A percentile compares a stretch with the other conserved stretches of the same genome.
phyloP scores from a whole-genome alignment of 2,113 vertebrate genomes.

The Stercorarius parasiticus region DNA sequence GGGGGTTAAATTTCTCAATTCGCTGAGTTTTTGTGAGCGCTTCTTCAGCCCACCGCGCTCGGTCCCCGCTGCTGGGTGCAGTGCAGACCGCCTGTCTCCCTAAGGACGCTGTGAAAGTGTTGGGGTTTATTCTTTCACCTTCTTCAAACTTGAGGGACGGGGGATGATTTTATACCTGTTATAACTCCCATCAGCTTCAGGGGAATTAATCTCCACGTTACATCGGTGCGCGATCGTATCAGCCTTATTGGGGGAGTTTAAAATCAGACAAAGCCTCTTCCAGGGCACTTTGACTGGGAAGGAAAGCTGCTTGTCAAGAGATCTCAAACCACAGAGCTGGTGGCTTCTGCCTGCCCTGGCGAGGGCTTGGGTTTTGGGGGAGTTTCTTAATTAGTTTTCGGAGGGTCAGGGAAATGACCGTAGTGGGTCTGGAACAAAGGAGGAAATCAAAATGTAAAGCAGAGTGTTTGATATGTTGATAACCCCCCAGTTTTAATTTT shows the following conservation, averaged over 20 bases:
- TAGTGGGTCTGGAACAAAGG: constrained; percentile 40
- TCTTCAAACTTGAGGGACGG: neutral
- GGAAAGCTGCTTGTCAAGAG: neutral
- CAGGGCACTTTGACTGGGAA: neutral
- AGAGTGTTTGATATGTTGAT: constrained; percentile 39
- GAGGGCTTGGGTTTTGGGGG: neutral
- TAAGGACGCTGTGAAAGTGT: neutral
- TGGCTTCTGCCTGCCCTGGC: constrained; percentile 23
- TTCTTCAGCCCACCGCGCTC: neutral
- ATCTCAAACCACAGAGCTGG: neutral
- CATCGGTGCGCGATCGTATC: neutral
- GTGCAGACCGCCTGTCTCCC: neutral
- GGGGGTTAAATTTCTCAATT: constrained; percentile 31
- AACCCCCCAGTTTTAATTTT: constrained; percentile 37
- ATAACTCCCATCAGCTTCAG: neutral
- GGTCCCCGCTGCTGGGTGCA: neutral
- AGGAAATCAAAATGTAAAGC: constrained; percentile 49
- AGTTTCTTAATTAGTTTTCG: constrained; percentile 35
- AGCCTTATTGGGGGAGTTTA: neutral
- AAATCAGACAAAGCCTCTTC: constrained; percentile 16
- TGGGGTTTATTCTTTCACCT: neutral
- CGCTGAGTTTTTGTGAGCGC: neutral
- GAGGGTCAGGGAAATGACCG: constrained; percentile 26
- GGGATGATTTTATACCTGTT: neutral
- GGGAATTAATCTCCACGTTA: neutral